Conservation (phyloP, 2,888 invertebrate genomes). For the Drosophila helvetica region DNA sequence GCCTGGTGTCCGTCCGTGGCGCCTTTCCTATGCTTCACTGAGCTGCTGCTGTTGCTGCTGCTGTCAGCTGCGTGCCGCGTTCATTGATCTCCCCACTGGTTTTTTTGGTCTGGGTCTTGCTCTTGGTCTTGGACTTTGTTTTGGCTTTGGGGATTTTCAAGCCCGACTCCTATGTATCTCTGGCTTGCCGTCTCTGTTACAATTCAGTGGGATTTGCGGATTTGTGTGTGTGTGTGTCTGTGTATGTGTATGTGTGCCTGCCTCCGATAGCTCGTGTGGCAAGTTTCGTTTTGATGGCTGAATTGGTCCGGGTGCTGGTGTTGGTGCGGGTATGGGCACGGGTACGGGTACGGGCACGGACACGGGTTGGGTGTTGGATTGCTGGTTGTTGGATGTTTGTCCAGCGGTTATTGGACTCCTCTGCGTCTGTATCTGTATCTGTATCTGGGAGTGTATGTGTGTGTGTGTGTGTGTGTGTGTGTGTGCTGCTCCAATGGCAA, state of each 20-base stretch:
- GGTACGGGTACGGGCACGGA: constrained; percentile 13
- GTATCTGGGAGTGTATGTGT: constrained; percentile 22
- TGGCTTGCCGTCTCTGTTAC: constrained; percentile 53
- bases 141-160: constrained; percentile 67
- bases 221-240: constrained; percentile 23
- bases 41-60: constrained; percentile 39
- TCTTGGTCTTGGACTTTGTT: constrained; percentile 31
- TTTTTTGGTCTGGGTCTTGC: constrained; percentile 36
- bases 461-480: constrained; percentile 37
- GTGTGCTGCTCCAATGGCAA: constrained; percentile 71
- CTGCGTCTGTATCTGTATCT: constrained; percentile 33
- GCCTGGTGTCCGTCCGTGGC: constrained; percentile 50
- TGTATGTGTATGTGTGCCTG: constrained; percentile 52
- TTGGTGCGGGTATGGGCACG: constrained; percentile 38
- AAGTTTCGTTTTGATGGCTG: constrained; percentile 49
- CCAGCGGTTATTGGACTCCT: constrained; percentile 80
- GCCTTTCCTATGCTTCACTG: constrained; percentile 66
- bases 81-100: constrained; percentile 70
- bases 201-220: constrained; percentile 58
- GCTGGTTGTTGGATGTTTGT: constrained; percentile 41
- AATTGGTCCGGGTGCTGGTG: constrained; percentile 38
- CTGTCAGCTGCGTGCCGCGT: constrained; percentile 73
- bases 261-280: constrained; percentile 76
- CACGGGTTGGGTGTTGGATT: constrained; percentile 21
- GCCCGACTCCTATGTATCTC: neutral